Conservation (phyloP, 2,888 invertebrate genomes). For the Gasteruption jaculator region DNA sequence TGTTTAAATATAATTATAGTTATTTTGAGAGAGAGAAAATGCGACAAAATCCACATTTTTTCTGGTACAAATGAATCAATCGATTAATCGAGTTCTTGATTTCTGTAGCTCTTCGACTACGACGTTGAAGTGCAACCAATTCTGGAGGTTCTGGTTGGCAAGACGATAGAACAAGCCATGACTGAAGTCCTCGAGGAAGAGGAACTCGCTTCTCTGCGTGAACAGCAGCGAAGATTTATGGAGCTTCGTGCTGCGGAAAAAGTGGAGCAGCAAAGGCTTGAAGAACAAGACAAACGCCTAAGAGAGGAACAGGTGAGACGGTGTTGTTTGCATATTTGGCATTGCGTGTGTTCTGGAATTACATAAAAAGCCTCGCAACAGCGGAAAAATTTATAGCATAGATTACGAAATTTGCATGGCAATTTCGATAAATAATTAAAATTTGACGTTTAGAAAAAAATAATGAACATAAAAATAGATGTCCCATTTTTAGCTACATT, state of each 20-base stretch:
- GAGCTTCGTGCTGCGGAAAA: slow-evolving; percentile 76
- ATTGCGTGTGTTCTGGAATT: neutral
- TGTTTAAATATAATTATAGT: no score
- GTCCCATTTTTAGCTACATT: no score
- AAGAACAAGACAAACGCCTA: slow-evolving; percentile 71
- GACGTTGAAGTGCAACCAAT: slow-evolving; percentile 88
- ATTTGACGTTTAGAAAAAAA: no score
- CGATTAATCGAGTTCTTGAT: neutral
- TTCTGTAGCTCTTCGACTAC: slow-evolving; percentile 76
- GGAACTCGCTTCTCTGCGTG: slow-evolving; percentile 75
- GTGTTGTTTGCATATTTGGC: no score
- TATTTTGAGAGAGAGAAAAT: no score
- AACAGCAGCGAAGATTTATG: slow-evolving; percentile 70
- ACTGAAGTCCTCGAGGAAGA: slow-evolving; percentile 91
- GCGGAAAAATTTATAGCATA: no score
- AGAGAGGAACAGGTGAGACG: slow-evolving; percentile 67
- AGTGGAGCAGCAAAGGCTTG: slow-evolving; percentile 75
- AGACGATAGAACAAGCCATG: slow-evolving; percentile 84
- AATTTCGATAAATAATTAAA: no score
- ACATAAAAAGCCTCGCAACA: no score
- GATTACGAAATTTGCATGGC: no score
- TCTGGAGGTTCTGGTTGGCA: slow-evolving; percentile 83
- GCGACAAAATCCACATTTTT: no score
- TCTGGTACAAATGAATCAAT: neutral
- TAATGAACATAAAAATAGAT: no score